Conservation (phyloP, 2,113 vertebrate genomes). For the Zosterops hypoxanthus region DNA sequence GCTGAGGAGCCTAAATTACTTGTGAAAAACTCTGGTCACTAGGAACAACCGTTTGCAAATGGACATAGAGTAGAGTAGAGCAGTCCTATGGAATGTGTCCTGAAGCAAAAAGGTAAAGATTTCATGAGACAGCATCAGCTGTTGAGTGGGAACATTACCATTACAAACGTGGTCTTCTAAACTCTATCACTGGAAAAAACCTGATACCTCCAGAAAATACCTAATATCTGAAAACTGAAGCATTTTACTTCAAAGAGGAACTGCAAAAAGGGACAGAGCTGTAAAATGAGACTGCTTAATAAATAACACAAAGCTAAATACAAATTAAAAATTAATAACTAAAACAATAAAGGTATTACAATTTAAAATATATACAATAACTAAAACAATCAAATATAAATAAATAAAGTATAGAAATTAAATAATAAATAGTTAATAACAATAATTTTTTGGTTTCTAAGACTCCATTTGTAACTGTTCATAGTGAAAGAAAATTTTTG, state of each 20-base stretch:
- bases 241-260: neutral
- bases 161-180: neutral
- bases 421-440: neutral
- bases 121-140: neutral
- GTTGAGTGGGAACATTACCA: accelerated
- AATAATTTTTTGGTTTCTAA: neutral
- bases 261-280: neutral
- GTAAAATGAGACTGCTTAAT: neutral
- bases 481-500: neutral
- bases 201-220: neutral
- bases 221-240: neutral
- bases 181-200: neutral
- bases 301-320: neutral
- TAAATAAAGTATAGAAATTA: neutral
- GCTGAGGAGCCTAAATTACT: neutral
- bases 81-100: neutral
- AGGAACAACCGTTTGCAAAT: neutral
- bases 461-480: neutral
- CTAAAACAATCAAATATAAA: neutral
- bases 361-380: neutral
- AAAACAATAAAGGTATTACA: neutral
- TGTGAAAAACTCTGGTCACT: neutral
- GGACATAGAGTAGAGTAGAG: neutral
- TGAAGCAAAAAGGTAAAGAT: neutral
- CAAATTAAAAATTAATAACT: neutral